Base-by-base conservation (phyloP, 2,888 invertebrate species). In the Dicyrtoma fusca region DNA sequence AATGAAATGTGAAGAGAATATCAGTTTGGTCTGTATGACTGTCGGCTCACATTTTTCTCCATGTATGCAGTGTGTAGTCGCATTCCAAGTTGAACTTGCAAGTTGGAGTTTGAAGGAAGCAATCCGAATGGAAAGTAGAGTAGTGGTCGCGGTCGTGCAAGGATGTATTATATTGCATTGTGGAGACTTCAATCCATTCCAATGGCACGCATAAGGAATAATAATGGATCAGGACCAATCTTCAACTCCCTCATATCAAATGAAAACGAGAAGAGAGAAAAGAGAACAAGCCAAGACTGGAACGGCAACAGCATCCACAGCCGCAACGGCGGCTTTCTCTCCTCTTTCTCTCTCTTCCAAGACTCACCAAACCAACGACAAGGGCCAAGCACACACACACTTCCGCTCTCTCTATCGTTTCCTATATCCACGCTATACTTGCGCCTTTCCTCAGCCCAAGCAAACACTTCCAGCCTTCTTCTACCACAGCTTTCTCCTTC, bases 181-280 rank as follows among this genome's bases (percentile, higher is more conserved):
- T 59, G 34, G 26, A 14, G 14, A 19, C 59, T 26, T 59, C 25
- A 44, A 66, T 66, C 66, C 66, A 66, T 66, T 66, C 6, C 42
- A 66, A 66, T 51, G 49, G 53, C 2, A 66, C 66, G 66, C 66
- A 51, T 13, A 13, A 66, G 53, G 66, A 66, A 66, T 66, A 66
- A 53, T 66, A 66, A 66, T 66, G 23, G 34, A 17, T 19, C 21
- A 10, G 13, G 51, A 65, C 51, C 26, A 51, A 51, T 34, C 49
- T 49, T 26, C 14, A 49, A 51, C 25, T 64, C 64, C 26, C 53
- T 42, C 55, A 66, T 53, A 55, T 65, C 26, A 63, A 34, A 34
- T 34, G 34, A 34, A 34, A 34, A 34, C 34, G 34, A 34, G 34
- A 34, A 34, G 34, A 34, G 34, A 34, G 34, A 34, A 34, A 8